These are phyloP conservation scores for Mesembrinibis cayennensis DNA, from an alignment of 2,113 vertebrate genomes.

Conservation along the genomic window DNA sequence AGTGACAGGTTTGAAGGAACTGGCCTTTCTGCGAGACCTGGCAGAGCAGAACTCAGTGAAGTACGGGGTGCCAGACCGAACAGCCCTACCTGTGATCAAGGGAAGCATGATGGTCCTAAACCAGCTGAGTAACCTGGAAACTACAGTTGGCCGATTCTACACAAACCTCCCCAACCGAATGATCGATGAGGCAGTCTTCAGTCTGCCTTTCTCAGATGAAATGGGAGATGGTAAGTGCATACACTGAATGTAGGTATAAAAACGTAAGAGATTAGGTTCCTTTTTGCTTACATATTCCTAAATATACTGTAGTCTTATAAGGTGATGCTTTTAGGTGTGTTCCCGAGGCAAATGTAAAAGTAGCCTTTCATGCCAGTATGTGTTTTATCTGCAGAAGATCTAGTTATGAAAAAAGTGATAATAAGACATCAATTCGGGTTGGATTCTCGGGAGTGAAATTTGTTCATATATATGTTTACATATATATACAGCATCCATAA, in stretches of 20 bases:
- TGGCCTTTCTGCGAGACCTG: conserved; percentile 95
- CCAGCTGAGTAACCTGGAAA: conserved; percentile 98
- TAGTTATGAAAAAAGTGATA: not conserved
- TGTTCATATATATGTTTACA: rapidly evolving
- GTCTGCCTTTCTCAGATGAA: conserved; percentile 92
- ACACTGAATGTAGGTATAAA: not conserved
- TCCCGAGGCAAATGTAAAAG: not conserved
- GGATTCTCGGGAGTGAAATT: not conserved
- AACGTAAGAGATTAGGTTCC: not conserved
- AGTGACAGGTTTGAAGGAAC: conserved; percentile 92
- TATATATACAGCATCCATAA: rapidly evolving
- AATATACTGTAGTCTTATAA: not conserved
- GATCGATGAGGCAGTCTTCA: conserved; percentile 95
- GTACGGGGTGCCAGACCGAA: conserved; percentile 85
- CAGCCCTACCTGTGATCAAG: conserved; percentile 84
- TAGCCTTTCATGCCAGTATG: not conserved
- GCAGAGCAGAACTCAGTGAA: conserved; percentile 94
- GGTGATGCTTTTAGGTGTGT: not conserved
- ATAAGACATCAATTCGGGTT: not conserved
- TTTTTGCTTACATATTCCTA: not conserved
- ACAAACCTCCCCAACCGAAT: conserved; percentile 97
- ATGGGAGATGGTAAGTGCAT: conserved; percentile 93
- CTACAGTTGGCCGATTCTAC: conserved; percentile 94
- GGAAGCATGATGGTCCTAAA: conserved; percentile 99
- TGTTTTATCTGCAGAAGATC: not conserved